phyloP scores from a whole-genome alignment of 2,888 invertebrate genomes.

The Papilio demoleus region DNA sequence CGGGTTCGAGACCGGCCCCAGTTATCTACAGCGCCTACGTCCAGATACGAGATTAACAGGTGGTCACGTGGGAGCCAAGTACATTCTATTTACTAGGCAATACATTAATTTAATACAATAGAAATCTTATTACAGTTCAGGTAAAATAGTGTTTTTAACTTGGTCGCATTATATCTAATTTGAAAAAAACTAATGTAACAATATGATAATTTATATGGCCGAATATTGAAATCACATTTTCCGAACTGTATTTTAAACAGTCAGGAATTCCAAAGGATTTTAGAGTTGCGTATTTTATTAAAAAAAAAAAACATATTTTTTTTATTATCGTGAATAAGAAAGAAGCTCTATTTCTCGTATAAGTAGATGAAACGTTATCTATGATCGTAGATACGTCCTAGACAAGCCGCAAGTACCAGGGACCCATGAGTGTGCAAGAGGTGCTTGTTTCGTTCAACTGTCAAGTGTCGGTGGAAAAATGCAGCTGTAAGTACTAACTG shows the following conservation, averaged over 20 bases:
- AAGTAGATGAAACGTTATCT: slow-evolving; percentile 60
- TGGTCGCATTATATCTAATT: neutral
- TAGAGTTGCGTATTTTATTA: neutral
- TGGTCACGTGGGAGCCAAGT: slow-evolving; percentile 57
- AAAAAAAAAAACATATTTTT: neutral
- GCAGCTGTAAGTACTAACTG: slow-evolving; percentile 61
- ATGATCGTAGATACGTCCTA: slow-evolving; percentile 78
- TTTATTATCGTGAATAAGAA: too few species aligned
- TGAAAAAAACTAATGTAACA: too few species aligned
- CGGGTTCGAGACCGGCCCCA: slow-evolving; percentile 56
- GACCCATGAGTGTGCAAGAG: slow-evolving; percentile 62
- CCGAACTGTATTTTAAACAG: too few species aligned
- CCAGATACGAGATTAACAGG: slow-evolving; percentile 70
- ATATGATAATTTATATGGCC: too few species aligned
- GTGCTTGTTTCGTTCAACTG: slow-evolving; percentile 55
- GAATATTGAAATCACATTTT: too few species aligned
- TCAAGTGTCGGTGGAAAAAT: slow-evolving; percentile 71
- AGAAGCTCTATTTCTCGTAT: neutral
- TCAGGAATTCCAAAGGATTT: too few species aligned
- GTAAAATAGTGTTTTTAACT: neutral
- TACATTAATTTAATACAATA: neutral
- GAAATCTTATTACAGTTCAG: neutral
- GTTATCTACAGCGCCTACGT: slow-evolving; percentile 58
- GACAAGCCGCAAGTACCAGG: slow-evolving; percentile 72
- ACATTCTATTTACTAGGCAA: slow-evolving; percentile 25